Percentiles rank a stretch among this genome's conserved stretches.
Conservation (phyloP, 2,888 invertebrate species). For the Aethes cnicana region DNA sequence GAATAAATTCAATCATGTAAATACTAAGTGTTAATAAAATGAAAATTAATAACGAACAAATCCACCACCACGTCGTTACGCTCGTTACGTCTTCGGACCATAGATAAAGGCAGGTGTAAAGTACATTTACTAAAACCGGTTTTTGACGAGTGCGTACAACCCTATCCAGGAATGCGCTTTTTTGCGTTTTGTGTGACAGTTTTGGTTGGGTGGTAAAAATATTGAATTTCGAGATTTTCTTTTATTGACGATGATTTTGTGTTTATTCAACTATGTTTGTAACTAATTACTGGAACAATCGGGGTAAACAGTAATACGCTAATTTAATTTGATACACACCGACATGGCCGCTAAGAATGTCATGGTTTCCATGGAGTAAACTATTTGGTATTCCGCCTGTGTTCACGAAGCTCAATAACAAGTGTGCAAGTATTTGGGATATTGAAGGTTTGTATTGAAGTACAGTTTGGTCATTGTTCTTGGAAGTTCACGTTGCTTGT, state of each 20-base stretch:
- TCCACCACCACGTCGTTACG: neutral
- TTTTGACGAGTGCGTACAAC: conserved; percentile 4
- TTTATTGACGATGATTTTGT: conserved; percentile 10
- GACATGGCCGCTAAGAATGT: conserved; percentile 62
- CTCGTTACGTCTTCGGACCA: neutral
- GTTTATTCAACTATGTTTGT: neutral
- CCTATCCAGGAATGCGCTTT: conserved; percentile 28
- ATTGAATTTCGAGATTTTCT: conserved; percentile 8
- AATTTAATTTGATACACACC: conserved; percentile 59
- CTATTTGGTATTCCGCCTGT: conserved; percentile 65
- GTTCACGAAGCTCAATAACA: conserved; percentile 42
- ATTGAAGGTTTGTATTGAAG: conserved; percentile 44
- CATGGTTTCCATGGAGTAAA: conserved; percentile 45
- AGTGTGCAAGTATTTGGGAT: conserved; percentile 36
- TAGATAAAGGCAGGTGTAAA: conserved; percentile 9
- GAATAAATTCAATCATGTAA: no score
- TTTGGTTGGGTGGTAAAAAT: conserved; percentile 23
- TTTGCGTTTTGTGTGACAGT: conserved; percentile 31
- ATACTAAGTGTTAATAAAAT: no score
- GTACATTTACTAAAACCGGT: conserved; percentile 4
- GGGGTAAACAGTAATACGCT: conserved; percentile 43
- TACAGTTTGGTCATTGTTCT: conserved; percentile 46
- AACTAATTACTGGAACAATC: conserved; percentile 22
- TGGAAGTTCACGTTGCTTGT: conserved; percentile 1
- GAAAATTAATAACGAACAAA: neutral